Base-by-base conservation (phyloP, 2,888 invertebrate genomes). In the Andrena praecox region DNA sequence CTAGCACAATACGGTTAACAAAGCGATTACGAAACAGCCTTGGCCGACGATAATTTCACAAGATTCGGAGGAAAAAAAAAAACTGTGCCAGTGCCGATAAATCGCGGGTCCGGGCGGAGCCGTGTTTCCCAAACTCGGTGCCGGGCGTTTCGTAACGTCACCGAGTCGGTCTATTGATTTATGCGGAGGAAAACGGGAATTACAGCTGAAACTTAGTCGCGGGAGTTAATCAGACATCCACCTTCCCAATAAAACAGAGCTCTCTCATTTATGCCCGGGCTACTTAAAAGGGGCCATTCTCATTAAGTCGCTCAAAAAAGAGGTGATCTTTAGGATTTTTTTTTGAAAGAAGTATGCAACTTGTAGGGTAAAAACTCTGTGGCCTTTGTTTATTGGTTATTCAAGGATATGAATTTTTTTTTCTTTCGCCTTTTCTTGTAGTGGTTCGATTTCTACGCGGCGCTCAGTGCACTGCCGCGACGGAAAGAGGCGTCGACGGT, bases 121-220 rank as follows among this genome's bases (percentile, higher is more conserved):
- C 35, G 29, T 24, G 8, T 66, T 48, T 48, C 24, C 31, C 10
- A 24, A 31, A 68, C 59, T n/a, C 20, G 24, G 35, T 20, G 10
- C 10, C 63, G 63, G n/a, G 1, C 12, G 42, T 63, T 63, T 63
- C 42, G 31, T 31, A 67, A 74, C 52, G 64, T 24, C 52, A 20
- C 62, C 29, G 29, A 52, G 52, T n/a, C 64, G 16, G 24, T 77
- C 54, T 27, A 60, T 66, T 33, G 77, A 77, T 77, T 64, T 16
- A n/a, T 48, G 24, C 50, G 12, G 35, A 27, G 29, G 59, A 52
- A 66, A 74, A 66, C 20, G 35, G 8, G 62, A 54, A 75, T 78
- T 67, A 67, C 52, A 74, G 52, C 74, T 54, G 77, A 67, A 74
- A 78, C 20, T 62, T 67, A 33, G 74, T 78, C 60, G 52, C n/a